Base-by-base conservation (phyloP, 30 jellyfish, hydroid and myxozoan genomes). In the Hydractinia symbiolongicarpus region DNA sequence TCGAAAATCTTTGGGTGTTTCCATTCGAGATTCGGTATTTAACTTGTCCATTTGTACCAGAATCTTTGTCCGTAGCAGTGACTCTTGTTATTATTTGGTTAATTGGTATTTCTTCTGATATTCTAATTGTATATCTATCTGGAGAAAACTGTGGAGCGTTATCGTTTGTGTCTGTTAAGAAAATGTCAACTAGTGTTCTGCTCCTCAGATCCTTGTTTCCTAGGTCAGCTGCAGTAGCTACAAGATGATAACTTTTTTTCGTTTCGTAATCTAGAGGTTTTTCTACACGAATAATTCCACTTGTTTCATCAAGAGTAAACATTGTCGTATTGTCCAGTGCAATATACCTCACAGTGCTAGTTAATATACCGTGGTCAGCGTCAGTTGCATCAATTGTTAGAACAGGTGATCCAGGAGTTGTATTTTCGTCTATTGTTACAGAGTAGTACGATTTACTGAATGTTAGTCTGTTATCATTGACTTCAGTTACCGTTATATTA, bases 101-200 rank as follows among this genome's bases (percentile, higher is more conserved):
- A 49, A 79, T 21, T 16, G 88, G 68, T 7, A 96, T 94, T 9
- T 93, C 88, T 80, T 86, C 98, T 0, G 98, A 92, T n/a, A 92
- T 86, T 20, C 77, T 78, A 62, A 92, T 87, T 64, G 21, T 56
- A 78, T 86, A 87, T 64, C 54, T 5, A 15, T 10, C 16, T 11
- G 90, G 92, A 8, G 81, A 55, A 20, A 92, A 77, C 40, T 60
- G 77, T 8, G 98, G 98, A 50, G 86, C 67, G 78, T 92, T 80
- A 89, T 90, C 95, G 62, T 92, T 92, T 53, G 71, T 71, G 82
- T 92, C 95, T 50, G 88, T 79, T 44, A 92, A 55, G 50, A 73
- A 58, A 54, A 92, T 92, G 50, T 83, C 95, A 19, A 92, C 87
- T 61, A 92, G 72, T 53, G 96, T 81, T 10, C 89, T 70, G 73